These are phyloP conservation scores for Platorchestia sp. DNA, from an alignment of 1,140 invertebrate genomes.

Conservation along the genomic window DNA sequence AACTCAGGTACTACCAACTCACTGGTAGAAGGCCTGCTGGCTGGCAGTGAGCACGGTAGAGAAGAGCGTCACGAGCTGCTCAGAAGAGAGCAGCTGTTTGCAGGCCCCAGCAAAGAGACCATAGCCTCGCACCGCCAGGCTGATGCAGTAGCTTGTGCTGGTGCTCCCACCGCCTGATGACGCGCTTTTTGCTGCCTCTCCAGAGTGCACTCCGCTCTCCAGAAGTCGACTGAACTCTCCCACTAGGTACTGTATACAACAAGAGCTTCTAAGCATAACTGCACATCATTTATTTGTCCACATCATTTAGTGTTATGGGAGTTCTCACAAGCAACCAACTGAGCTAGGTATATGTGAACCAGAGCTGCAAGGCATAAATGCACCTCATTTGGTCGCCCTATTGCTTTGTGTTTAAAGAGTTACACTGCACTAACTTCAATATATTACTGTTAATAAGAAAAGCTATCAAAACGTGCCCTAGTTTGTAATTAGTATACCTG, in stretches of 20 bases:
- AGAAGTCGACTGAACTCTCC: conserved; percentile 48
- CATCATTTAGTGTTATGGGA: too few relatives aligned
- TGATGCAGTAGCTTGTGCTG: conserved; percentile 28
- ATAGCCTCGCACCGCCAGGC: conserved; percentile 56
- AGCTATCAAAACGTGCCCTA: too few relatives aligned
- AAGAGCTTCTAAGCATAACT: too few relatives aligned
- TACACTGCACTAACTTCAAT: too few relatives aligned
- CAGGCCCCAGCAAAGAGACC: conserved; percentile 58
- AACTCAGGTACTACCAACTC: background rate
- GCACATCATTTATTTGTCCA: too few relatives aligned
- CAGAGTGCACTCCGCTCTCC: background rate
- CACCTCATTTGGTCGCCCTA: too few relatives aligned
- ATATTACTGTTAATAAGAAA: too few relatives aligned
- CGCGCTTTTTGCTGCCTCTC: background rate
- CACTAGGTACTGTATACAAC: conserved; percentile 43
- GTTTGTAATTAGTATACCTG: too few relatives aligned
- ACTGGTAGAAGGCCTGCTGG: conserved; percentile 58
- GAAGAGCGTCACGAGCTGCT: conserved; percentile 49
- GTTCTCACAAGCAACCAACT: too few relatives aligned
- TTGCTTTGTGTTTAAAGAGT: too few relatives aligned
- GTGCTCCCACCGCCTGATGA: background rate
- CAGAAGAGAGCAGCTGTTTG: background rate
- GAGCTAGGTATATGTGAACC: too few relatives aligned
- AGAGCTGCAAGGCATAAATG: too few relatives aligned
- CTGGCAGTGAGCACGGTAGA: conserved; percentile 57